Base-by-base conservation (phyloP, 2,113 vertebrate genomes). In the Ochotona curzoniae region DNA sequence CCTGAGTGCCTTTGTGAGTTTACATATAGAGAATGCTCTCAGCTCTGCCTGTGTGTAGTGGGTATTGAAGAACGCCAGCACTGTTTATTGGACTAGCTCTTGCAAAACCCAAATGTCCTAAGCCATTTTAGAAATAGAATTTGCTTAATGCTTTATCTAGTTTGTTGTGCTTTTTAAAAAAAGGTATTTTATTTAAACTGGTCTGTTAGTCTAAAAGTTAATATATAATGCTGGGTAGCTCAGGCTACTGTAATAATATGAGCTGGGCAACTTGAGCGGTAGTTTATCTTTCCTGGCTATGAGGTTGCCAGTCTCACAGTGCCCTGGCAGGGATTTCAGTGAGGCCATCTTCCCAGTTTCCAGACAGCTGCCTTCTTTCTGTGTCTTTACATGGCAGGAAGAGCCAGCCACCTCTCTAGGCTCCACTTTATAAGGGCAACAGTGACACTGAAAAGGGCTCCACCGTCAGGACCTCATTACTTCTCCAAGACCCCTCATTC, bases 11-110 rank as follows among this genome's bases (percentile, higher is more conserved):
- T 61, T 2, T 38, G 0, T 21, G 78, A 64, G 28, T 1, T 70
- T 5, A 14, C 9, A 30, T 5, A 11, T 0, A 10, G 0, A 0
- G 32, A 14, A 6, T 5, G 35, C 12, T 64, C 51, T 44, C 7
- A n/a, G 8, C 54, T 35, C 8, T 3, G 20, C 75, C 63, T 11
- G 49, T 60, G 13, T 21, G 4, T 0, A 0, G 57, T 5, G 12
- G 8, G 51, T 1, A 23, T 1, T n/a, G 20, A 13, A 17, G 82
- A n/a, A 5, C 0, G 5, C 69, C 2, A 18, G n/a, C 32, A 0
- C 71, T 26, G 0, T 44, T n/a, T 1, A 0, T 51, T 13, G 51
- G 10, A 5, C 1, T 30, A 1, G 10, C 60, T 64, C 78, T 30
- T 23, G 9, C 63, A 9, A 5, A 28, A 73, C 64, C 23, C 23